Evolutionary conservation across 1,140 invertebrate species (phyloP), one percentile per base, ranked within the genome.

Genomic region (Hyphantria cunea): DNA sequence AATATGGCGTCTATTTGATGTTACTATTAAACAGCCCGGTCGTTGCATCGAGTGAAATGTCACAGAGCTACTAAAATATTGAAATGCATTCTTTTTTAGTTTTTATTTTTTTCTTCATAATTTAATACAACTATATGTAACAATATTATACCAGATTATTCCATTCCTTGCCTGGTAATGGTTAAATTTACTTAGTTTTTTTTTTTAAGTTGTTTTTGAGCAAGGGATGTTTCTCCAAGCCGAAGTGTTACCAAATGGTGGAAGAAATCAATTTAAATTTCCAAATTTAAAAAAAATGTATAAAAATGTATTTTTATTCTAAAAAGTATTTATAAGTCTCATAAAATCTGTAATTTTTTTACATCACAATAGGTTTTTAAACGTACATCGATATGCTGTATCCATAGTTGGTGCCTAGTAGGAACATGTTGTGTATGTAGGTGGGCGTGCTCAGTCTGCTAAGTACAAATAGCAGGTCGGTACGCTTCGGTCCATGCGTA

Each of bases 1-100:
- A 80, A 81, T 82, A 70, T 71, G 77, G 76, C 74, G 79, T 65
- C 73, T 74, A 72, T 68, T 72, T 62, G 70, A 66, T 76, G 66
- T 73, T 76, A 75, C 72, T 72, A 74, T 76, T 73, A 75, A 73
- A n/a, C n/a, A n/a, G 71, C 58, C 67, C 45, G 56, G 54, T 54
- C 56, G 62, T 78, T 78, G 75, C 77, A 73, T 77, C 71, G 69
- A 79, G 70, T 74, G 71, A 72, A 70, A 62, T 65, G 53, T 44
- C 68, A 59, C 6, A 37, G 56, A 75, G 54, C 41, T 64, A 72
- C 48, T 37, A 56, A 56, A n/a, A 56, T 15, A 33, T n/a, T 34
- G 17, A 44, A 2, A 37, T 37, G 17, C 5, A 25, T 37, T 2
- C 0, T 37, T 3, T 10, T 11, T 37, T 37, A 37, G 2, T 37